These are phyloP conservation scores for Notamacropus eugenii DNA, from an alignment of 2,797 vertebrate species.

Conservation along the genomic window DNA sequence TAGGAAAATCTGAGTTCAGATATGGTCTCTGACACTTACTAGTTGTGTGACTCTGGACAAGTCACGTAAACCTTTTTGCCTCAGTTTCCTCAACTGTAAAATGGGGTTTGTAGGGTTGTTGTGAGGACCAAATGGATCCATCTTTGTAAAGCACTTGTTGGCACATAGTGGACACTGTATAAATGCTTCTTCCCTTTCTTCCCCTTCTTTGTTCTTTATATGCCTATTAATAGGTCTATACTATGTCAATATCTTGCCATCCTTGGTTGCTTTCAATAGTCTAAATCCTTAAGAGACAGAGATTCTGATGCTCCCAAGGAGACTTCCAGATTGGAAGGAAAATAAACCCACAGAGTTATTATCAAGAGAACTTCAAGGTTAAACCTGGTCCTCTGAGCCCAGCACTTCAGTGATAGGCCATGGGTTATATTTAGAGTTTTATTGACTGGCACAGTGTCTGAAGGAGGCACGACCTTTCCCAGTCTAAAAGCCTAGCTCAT, in stretches of 20 bases:
- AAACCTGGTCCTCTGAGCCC: not conserved
- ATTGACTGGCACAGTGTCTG: not conserved
- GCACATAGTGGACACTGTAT: not conserved
- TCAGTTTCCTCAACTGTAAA: not conserved
- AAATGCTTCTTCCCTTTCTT: not conserved
- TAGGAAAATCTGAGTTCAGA: not conserved
- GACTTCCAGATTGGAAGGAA: not conserved
- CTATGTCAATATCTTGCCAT: not conserved
- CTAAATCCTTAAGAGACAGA: not conserved
- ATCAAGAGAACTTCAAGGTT: not conserved
- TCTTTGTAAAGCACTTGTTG: not conserved
- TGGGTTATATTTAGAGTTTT: not conserved
- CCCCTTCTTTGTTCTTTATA: not conserved
- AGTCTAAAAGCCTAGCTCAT: not conserved
- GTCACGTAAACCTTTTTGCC: not conserved
- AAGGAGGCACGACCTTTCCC: not conserved
- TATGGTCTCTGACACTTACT: not conserved
- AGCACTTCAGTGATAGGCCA: not conserved
- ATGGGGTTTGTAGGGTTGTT: not conserved
- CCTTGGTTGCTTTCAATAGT: not conserved
- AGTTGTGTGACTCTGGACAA: not conserved
- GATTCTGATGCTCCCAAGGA: not conserved
- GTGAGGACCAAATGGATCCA: not conserved
- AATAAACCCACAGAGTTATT: not conserved
- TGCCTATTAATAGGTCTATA: not conserved